A percentile compares a stretch with the other conserved stretches of the same genome.
These are phyloP conservation scores for Hanleya hanleyi DNA, from an alignment of 2,888 invertebrate genomes.

Conservation along the genomic window DNA sequence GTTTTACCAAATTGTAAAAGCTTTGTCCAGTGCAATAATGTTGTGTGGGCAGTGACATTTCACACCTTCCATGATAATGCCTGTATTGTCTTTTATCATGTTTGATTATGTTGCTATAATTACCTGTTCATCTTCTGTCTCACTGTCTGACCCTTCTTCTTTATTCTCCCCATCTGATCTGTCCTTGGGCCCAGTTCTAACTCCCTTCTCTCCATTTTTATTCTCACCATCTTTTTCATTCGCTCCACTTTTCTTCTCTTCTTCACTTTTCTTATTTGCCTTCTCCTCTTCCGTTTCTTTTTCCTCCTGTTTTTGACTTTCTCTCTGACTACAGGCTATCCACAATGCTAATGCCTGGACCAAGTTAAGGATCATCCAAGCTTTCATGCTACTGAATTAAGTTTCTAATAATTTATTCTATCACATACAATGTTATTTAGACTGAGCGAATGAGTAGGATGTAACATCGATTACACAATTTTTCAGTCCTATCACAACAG, in stretches of 20 bases:
- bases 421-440: too few species aligned
- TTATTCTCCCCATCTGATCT: slow-evolving; percentile 1
- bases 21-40: too few species aligned
- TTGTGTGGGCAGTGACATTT: too few species aligned
- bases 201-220: background rate
- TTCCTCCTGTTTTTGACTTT: slow-evolving; percentile 6
- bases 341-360: slow-evolving; percentile 49
- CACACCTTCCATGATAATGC: too few species aligned
- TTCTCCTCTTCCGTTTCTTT: slow-evolving; percentile 15
- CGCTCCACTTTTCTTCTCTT: background rate
- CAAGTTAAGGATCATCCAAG: too few species aligned
- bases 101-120: background rate
- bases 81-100: too few species aligned
- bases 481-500: too few species aligned
- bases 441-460: too few species aligned
- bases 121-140: slow-evolving; percentile 10
- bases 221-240: slow-evolving; percentile 10
- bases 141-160: slow-evolving; percentile 7
- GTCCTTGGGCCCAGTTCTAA: slow-evolving; percentile 15
- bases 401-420: too few species aligned
- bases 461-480: too few species aligned
- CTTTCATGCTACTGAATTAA: too few species aligned
- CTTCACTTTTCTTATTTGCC: slow-evolving; percentile 19
- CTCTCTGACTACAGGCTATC: slow-evolving; percentile 20
- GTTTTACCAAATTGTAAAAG: too few species aligned